Percentiles rank a stretch among this genome's conserved stretches.
phyloP scores from a whole-genome alignment of 2,113 vertebrate species.

The Mesoclemmys tuberculata region DNA sequence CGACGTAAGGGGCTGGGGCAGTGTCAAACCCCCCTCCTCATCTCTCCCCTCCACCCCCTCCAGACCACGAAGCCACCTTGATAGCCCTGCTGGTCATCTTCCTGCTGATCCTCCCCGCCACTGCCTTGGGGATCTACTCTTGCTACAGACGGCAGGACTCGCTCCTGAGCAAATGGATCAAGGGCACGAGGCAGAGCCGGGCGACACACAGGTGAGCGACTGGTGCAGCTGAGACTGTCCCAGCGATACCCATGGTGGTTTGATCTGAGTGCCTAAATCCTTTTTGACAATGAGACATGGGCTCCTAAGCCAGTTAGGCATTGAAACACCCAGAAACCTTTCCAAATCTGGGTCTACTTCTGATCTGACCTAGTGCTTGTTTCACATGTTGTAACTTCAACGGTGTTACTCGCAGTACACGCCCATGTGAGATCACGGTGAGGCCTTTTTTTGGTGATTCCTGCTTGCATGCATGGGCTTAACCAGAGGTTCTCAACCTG shows the following conservation, averaged over 20 bases:
- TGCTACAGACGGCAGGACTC: constrained; percentile 83
- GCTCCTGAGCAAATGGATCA: constrained; percentile 77
- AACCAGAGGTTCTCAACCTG: background rate
- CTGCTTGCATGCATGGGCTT: background rate
- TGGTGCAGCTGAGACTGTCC: background rate
- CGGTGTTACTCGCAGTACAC: background rate
- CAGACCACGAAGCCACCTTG: constrained; percentile 82
- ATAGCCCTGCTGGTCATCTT: constrained; percentile 82
- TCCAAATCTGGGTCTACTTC: background rate
- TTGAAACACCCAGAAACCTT: background rate
- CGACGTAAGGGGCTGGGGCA: background rate
- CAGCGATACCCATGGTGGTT: rapidly evolving
- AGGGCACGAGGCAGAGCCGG: constrained; percentile 76
- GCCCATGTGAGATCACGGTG: background rate
- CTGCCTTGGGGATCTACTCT: constrained; percentile 81
- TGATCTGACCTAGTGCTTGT: background rate
- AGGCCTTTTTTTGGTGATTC: too few relatives aligned
- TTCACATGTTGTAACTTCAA: background rate
- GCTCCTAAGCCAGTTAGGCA: too few relatives aligned
- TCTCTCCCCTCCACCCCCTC: background rate
- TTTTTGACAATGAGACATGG: too few relatives aligned
- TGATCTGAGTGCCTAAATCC: too few relatives aligned
- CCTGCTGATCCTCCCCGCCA: constrained; percentile 83
- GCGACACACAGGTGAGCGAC: constrained; percentile 55
- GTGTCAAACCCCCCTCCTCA: rapidly evolving